Evolutionary conservation across 2,113 vertebrate genomes (phyloP).

Genomic region (Sceloporus tristichus): DNA sequence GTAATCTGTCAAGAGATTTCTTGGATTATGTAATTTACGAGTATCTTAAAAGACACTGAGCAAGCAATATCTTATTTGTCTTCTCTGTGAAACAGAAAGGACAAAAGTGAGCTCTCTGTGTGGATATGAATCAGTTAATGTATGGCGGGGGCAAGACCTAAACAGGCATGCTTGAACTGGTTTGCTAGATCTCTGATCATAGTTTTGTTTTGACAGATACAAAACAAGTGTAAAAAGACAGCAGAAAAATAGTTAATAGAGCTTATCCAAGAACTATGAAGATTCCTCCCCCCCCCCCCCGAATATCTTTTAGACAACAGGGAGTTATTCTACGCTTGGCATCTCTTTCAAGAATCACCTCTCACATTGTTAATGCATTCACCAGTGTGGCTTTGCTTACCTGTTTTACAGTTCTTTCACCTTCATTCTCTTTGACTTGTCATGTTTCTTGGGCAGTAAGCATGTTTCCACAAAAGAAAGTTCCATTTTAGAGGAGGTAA

Average conservation of each 20-base stretch:
- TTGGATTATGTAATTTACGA: not conserved
- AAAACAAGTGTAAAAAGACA: not conserved
- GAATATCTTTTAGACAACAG: slow-evolving; percentile 21
- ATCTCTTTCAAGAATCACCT: not conserved
- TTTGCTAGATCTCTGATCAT: slow-evolving; percentile 19
- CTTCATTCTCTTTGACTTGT: not conserved
- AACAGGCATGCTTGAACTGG: not conserved
- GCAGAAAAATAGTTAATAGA: slow-evolving; percentile 30
- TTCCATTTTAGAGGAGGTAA: not conserved
- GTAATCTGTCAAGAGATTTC: not conserved
- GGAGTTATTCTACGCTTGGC: slow-evolving; percentile 34
- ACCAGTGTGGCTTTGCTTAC: slow-evolving; percentile 17
- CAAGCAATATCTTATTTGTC: not conserved
- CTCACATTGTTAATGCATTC: slow-evolving; percentile 44
- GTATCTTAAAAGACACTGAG: not conserved
- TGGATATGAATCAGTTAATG: not conserved
- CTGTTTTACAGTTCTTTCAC: slow-evolving; percentile 9
- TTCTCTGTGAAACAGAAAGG: too few species aligned
- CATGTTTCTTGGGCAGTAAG: slow-evolving; percentile 10
- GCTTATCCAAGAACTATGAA: not conserved
- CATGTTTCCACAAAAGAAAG: slow-evolving; percentile 27
- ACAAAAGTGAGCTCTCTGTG: not conserved
- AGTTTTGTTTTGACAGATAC: slow-evolving; percentile 9
- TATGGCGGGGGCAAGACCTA: not conserved
- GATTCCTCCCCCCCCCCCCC: not conserved